phyloP scores from a whole-genome alignment of 2,888 invertebrate species.

The Ormyrus labotus region DNA sequence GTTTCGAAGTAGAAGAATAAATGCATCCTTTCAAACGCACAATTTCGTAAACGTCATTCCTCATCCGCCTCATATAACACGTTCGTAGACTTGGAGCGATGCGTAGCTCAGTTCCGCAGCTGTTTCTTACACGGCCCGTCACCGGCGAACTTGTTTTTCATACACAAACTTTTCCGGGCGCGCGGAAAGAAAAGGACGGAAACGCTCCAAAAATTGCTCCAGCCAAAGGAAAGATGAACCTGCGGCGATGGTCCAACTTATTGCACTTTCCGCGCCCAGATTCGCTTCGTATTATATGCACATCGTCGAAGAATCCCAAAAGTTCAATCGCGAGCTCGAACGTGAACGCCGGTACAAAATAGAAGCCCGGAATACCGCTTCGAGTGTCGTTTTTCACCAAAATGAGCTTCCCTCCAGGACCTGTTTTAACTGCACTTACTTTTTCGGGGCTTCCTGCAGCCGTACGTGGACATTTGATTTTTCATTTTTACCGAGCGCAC shows the following conservation, averaged over 20 bases:
- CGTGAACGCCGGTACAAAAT: not conserved
- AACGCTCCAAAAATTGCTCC: slow-evolving; percentile 38
- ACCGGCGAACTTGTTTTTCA: slow-evolving; percentile 32
- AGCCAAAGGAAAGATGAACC: slow-evolving; percentile 57
- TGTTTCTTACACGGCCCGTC: not conserved
- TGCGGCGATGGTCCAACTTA: slow-evolving; percentile 10
- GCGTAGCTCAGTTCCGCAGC: too few species aligned
- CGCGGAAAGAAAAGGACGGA: not conserved
- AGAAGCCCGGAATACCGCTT: not conserved
- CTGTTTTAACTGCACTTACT: slow-evolving; percentile 11
- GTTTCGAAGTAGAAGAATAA: not conserved
- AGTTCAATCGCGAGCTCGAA: slow-evolving; percentile 27
- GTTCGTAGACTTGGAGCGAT: not conserved
- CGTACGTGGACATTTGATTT: not conserved
- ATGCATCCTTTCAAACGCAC: not conserved
- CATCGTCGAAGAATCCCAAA: not conserved
- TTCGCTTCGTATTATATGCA: slow-evolving; percentile 31
- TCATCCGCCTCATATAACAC: not conserved
- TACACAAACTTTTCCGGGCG: slow-evolving; percentile 16
- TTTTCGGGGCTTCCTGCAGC: not conserved
- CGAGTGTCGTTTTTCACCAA: not conserved
- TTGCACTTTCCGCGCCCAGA: slow-evolving; percentile 14
- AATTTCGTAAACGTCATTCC: not conserved
- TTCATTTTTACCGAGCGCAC: slow-evolving; percentile 3
- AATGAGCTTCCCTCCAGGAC: not conserved